Conservation (phyloP, 2,888 invertebrate genomes). For the Acrobasis consociella region DNA sequence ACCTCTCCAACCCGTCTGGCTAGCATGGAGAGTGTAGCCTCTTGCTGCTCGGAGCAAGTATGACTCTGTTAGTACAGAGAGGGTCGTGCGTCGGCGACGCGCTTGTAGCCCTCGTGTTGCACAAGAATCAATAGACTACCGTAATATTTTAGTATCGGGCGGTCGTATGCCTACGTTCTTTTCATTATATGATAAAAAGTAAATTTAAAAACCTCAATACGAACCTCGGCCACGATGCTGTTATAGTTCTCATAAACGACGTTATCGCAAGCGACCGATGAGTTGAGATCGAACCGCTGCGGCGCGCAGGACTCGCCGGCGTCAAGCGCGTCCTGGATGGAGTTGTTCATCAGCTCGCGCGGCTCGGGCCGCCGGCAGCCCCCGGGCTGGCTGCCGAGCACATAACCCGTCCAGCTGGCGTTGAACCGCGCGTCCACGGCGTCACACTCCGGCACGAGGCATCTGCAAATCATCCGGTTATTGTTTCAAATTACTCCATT, state of each 20-base stretch:
- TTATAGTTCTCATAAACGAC: conserved; percentile 83
- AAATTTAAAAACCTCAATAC: conserved; percentile 30
- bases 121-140: too few species aligned
- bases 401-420: conserved; percentile 77
- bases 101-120: too few species aligned
- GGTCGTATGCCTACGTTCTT: too few species aligned
- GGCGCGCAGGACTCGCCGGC: conserved; percentile 54
- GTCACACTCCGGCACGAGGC: conserved; percentile 67
- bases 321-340: conserved; percentile 28
- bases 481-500: background rate
- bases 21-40: too few species aligned
- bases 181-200: too few species aligned
- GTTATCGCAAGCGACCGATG: conserved; percentile 71
- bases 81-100: too few species aligned
- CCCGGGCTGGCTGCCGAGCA: conserved; percentile 54
- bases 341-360: conserved; percentile 29
- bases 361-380: conserved; percentile 63
- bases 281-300: conserved; percentile 55
- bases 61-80: too few species aligned
- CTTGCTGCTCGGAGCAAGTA: too few species aligned
- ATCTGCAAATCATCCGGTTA: conserved; percentile 45
- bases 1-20: too few species aligned
- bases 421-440: conserved; percentile 45
- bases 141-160: too few species aligned
- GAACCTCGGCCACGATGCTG: conserved; percentile 86